A percentile compares a stretch with the other conserved stretches of the same genome.
Conservation (phyloP, 2,113 vertebrate species). For the Vulpes vulpes region DNA sequence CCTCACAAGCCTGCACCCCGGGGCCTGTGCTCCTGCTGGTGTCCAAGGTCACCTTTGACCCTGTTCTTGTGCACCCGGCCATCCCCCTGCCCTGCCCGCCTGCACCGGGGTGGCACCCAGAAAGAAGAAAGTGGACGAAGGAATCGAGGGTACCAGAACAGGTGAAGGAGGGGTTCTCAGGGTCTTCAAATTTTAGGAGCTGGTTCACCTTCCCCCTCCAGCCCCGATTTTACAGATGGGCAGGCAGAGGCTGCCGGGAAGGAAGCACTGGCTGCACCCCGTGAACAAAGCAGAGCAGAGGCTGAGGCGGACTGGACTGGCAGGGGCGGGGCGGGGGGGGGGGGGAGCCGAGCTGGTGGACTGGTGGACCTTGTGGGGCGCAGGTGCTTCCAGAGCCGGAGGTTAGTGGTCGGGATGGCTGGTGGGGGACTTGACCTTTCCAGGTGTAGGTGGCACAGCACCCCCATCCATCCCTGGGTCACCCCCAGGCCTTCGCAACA, state of each 20-base stretch:
- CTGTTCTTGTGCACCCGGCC: neutral
- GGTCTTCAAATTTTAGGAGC: neutral
- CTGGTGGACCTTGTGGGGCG: fast-evolving
- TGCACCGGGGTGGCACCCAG: neutral
- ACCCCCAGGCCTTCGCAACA: too few species aligned
- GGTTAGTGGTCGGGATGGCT: neutral
- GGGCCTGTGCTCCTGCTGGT: neutral
- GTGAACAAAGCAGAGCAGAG: neutral
- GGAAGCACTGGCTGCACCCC: too few species aligned
- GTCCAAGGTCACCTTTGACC: neutral
- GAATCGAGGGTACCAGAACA: neutral
- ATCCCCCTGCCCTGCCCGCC: too few species aligned
- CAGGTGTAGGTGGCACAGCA: neutral
- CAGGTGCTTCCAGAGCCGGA: neutral
- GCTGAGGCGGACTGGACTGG: neutral
- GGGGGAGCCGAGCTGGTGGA: neutral
- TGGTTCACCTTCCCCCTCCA: neutral
- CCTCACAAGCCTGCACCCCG: neutral
- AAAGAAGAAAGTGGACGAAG: neutral
- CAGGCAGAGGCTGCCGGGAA: neutral
- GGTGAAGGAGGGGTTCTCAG: neutral
- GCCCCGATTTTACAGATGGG: neutral
- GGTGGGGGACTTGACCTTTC: neutral
- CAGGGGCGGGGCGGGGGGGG: too few species aligned
- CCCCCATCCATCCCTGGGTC: neutral